Base-by-base conservation (phyloP, 2,797 vertebrate genomes). In the Sparus aurata region DNA sequence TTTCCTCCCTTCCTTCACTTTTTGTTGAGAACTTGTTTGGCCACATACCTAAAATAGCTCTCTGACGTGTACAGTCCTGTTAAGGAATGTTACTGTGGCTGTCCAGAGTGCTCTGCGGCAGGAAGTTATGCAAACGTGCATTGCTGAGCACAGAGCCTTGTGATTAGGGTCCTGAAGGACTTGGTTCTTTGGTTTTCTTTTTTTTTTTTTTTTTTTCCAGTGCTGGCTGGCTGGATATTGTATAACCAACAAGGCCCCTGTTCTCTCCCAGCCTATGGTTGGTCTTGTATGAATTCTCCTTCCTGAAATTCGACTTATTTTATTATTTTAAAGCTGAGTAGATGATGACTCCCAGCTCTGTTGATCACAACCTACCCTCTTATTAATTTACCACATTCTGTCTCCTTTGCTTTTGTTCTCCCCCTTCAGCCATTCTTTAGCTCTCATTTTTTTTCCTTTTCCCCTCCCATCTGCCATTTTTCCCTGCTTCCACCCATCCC, bases 1-100 rank as follows among this genome's bases (percentile, higher is more conserved):
- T 79, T 60, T 73, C 58, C 78, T 83, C 70, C 84, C 84, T 87
- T 78, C 86, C 87, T 90, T 91, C 67, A 91, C 84, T 89, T 94
- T 94, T 92, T 94, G 92, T 95, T 88, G 91, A 89, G 87, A 95
- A 95, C 95, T 95, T 93, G 95, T 95, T 96, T 91, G 94, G 96
- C 95, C 92, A 89, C 95, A 96, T 97, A 95, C 94, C 95, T 96
- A 92, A 96, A 94, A 96, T 97, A 94, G 95, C 95, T 95, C 92
- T 95, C 93, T 96, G 95, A 96, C 91, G 46, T 96, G 96, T 95
- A 94, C 94, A 89, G 95, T 96, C 96, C 95, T 96, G 95, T 94
- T 94, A 74, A 91, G 95, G 96, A 97, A 96, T 96, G 94, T 91
- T 89, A 93, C 94, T 94, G 95, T 89, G 95, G 95, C 95, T 91